phyloP scores from a whole-genome alignment of 2,113 vertebrate genomes.

The Brevimyrus niger region DNA sequence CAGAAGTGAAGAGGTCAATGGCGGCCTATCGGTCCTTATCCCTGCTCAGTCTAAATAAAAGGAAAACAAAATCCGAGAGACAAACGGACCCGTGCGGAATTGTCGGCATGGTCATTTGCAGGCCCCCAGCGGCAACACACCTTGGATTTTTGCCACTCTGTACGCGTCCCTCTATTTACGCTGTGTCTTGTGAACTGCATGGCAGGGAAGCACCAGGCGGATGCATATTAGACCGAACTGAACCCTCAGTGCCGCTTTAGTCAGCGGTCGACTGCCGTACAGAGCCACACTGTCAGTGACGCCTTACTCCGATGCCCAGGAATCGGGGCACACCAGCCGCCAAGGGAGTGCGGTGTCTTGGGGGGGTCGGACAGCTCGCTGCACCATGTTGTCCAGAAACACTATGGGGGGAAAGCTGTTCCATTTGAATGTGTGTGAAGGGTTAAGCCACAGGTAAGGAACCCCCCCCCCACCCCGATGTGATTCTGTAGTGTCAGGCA shows the following conservation, averaged over 20 bases:
- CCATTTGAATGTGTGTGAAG: constrained; percentile 8
- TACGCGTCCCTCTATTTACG: neutral
- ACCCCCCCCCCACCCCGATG: neutral
- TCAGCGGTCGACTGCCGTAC: neutral
- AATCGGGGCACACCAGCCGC: neutral
- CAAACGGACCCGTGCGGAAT: constrained; percentile 37
- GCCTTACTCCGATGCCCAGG: neutral
- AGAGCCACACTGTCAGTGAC: neutral
- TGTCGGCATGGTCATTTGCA: neutral
- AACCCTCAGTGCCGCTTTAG: neutral
- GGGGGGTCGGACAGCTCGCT: too few relatives aligned
- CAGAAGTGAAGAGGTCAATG: constrained; percentile 47
- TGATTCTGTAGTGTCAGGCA: constrained; percentile 45
- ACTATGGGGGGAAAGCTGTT: neutral
- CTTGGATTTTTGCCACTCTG: neutral
- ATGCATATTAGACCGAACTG: neutral
- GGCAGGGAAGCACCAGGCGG: neutral
- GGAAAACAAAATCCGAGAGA: constrained; percentile 15
- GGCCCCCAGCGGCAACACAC: too few relatives aligned
- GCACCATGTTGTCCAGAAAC: neutral
- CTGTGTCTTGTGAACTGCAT: neutral
- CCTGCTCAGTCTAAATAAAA: constrained; percentile 43
- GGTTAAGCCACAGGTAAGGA: constrained; percentile 31
- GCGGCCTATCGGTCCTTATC: constrained; percentile 44
- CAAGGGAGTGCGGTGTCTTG: too few relatives aligned